phyloP scores from a whole-genome alignment of 2,888 invertebrate genomes.

The Andrena chrysosceles region DNA sequence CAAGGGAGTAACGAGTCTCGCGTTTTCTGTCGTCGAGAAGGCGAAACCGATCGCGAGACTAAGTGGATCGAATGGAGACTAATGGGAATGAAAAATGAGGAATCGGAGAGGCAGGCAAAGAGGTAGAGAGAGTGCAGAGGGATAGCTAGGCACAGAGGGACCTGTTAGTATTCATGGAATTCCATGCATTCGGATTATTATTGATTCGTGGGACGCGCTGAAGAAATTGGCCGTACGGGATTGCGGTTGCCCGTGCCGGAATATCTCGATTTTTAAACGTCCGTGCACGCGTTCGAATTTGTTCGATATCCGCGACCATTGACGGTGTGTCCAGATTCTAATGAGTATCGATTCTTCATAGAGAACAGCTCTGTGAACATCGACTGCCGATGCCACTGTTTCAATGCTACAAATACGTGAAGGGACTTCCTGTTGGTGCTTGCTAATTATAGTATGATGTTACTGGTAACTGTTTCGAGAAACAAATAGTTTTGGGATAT shows the following conservation, averaged over 20 bases:
- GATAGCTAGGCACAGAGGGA: constrained; percentile 7
- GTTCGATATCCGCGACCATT: neutral
- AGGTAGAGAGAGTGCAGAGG: neutral
- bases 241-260: constrained; percentile 31
- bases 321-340: neutral
- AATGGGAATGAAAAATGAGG: constrained; percentile 63
- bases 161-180: constrained; percentile 63
- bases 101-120: constrained; percentile 20
- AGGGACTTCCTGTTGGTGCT: neutral
- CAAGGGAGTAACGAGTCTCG: constrained; percentile 59
- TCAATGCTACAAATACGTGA: constrained; percentile 7
- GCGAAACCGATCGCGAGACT: constrained; percentile 59
- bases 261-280: constrained; percentile 23
- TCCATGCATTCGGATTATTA: constrained; percentile 60
- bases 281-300: neutral
- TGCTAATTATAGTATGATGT: neutral
- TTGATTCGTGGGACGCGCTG: constrained; percentile 48
- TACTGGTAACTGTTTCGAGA: constrained; percentile 9
- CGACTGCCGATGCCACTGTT: neutral
- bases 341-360: constrained; percentile 18
- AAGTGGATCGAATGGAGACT: constrained; percentile 66
- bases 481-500: neutral
- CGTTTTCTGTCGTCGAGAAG: constrained; percentile 55
- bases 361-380: neutral
- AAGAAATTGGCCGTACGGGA: constrained; percentile 55